Conservation (phyloP, 1,140 invertebrate genomes). For the Drosophila elegans region DNA sequence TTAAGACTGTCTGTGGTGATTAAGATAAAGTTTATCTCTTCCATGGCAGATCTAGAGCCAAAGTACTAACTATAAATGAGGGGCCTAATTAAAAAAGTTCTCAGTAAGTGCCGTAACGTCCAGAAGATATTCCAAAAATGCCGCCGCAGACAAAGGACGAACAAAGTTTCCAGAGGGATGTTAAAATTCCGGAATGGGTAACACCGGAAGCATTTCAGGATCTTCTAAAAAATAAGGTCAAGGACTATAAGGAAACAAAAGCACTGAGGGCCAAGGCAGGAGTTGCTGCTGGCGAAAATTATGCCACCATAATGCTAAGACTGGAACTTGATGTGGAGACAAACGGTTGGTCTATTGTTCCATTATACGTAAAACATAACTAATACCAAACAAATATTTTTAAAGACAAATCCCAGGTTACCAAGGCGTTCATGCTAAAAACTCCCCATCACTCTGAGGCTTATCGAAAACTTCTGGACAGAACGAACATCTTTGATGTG, state of each 20-base stretch:
- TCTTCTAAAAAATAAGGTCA: constrained; percentile 72
- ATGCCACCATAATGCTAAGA: constrained; percentile 72
- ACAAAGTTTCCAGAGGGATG: not conserved
- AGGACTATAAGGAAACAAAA: constrained; percentile 67
- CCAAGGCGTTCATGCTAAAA: constrained; percentile 66
- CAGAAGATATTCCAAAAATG: constrained; percentile 25
- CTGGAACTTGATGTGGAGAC: constrained; percentile 59
- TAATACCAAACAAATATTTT: not conserved
- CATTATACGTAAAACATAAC: not conserved
- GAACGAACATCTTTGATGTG: constrained; percentile 49
- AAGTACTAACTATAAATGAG: constrained; percentile 17
- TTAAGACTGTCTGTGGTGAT: not conserved
- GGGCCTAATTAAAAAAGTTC: not conserved
- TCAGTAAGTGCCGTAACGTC: not conserved
- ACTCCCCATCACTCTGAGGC: constrained; percentile 39
- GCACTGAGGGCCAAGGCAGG: constrained; percentile 48
- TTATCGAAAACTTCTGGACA: constrained; percentile 24
- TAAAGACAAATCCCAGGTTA: constrained; percentile 39
- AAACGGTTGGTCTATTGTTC: constrained; percentile 25
- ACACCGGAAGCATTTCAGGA: constrained; percentile 82
- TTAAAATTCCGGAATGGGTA: constrained; percentile 80
- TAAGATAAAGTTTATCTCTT: constrained; percentile 11
- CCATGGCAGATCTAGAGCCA: not conserved
- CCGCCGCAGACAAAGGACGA: constrained; percentile 31
- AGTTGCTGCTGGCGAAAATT: constrained; percentile 66